Conservation (phyloP, 2,113 vertebrate genomes). For the Psophia crepitans region DNA sequence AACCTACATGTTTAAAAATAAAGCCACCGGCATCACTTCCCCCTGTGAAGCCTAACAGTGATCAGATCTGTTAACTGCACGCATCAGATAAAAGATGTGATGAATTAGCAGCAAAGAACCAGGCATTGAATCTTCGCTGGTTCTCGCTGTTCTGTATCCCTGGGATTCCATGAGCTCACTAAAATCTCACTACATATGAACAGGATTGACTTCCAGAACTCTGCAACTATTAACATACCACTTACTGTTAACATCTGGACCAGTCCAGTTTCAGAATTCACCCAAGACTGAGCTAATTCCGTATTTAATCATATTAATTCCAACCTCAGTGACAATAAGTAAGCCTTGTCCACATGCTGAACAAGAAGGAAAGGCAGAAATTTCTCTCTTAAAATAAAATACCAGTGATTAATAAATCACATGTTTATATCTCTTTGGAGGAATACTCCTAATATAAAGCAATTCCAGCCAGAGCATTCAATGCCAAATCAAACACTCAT, state of each 20-base stretch:
- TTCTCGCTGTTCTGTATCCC: not conserved
- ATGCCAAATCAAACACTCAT: slow-evolving; percentile 69
- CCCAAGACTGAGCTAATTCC: slow-evolving; percentile 38
- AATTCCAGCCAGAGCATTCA: slow-evolving; percentile 12
- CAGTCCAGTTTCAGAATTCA: slow-evolving; percentile 1
- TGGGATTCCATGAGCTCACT: not conserved
- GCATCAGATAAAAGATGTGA: not conserved
- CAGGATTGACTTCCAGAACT: not conserved
- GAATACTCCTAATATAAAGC: slow-evolving; percentile 53
- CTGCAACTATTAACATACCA: not conserved
- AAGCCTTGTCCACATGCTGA: slow-evolving; percentile 41
- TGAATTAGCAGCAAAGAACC: not conserved
- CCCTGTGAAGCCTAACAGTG: not conserved
- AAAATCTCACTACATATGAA: not conserved
- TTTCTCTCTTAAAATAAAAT: slow-evolving; percentile 61
- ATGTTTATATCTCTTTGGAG: slow-evolving; percentile 65
- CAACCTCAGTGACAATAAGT: slow-evolving; percentile 19
- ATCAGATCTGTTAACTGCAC: not conserved
- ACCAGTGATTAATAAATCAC: slow-evolving; percentile 67
- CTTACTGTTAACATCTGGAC: slow-evolving; percentile 36
- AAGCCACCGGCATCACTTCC: not conserved
- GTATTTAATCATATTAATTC: slow-evolving; percentile 52
- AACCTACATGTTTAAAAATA: not conserved
- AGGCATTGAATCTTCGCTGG: not conserved
- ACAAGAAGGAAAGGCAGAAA: slow-evolving; percentile 19